These are phyloP conservation scores for Heterotilapia buettikoferi DNA, from an alignment of 2,113 vertebrate species.

Conservation along the genomic window DNA sequence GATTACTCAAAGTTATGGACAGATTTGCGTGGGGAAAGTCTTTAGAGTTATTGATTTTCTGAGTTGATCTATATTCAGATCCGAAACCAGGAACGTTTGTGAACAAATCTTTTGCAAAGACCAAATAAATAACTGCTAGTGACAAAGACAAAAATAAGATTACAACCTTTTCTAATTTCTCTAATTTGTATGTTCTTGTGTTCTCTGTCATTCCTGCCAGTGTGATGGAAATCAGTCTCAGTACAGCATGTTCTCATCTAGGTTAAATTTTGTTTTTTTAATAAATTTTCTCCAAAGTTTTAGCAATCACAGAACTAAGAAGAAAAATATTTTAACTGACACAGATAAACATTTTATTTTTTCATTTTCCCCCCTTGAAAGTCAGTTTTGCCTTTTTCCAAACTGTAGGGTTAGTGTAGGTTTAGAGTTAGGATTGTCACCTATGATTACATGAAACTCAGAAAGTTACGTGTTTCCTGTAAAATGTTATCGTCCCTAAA, in stretches of 20 bases:
- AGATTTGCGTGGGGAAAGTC: background rate
- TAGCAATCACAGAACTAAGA: background rate
- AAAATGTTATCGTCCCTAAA: fast-evolving
- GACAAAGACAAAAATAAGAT: background rate
- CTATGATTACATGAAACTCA: background rate
- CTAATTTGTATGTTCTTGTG: background rate
- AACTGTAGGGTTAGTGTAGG: background rate
- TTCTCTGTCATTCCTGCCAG: background rate
- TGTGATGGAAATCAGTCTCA: background rate
- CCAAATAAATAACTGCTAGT: background rate
- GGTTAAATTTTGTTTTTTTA: background rate
- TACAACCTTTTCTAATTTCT: background rate
- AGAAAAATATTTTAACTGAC: background rate
- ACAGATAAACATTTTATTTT: background rate
- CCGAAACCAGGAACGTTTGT: background rate
- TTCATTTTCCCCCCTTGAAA: fast-evolving
- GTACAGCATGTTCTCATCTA: background rate
- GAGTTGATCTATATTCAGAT: background rate
- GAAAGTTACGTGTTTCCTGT: fast-evolving
- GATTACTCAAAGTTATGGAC: background rate
- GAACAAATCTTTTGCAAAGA: background rate
- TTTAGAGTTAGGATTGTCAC: background rate
- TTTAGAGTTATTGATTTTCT: fast-evolving
- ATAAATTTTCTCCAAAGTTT: fast-evolving
- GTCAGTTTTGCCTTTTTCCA: background rate